A percentile compares a stretch with the other conserved stretches of the same genome.
Evolutionary conservation across 2,113 vertebrate genomes (phyloP).

Genomic region (Nesogale talazaci): DNA sequence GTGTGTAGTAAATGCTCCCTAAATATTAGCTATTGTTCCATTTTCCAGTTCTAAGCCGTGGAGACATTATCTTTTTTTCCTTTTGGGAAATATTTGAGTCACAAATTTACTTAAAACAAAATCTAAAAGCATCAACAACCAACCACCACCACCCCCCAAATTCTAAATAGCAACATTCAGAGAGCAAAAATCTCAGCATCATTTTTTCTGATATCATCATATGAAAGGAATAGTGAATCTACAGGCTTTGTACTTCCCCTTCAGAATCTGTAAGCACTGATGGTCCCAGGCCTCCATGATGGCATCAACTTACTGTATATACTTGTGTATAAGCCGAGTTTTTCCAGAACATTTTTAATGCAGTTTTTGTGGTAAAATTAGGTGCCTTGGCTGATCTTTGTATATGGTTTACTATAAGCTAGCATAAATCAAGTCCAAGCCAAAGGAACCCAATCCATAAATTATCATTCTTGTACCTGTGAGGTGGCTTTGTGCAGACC

Average conservation of each 20-base stretch:
- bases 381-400: too few species aligned
- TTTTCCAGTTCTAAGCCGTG: slow-evolving; percentile 32
- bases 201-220: not conserved
- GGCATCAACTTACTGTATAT: too few species aligned
- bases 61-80: slow-evolving; percentile 11
- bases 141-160: too few species aligned
- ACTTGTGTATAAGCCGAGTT: too few species aligned
- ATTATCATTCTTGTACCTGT: not conserved
- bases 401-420: not conserved
- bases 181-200: not conserved
- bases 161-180: not conserved
- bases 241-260: not conserved
- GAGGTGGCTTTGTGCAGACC: not conserved
- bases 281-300: not conserved
- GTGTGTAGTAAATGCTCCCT: not conserved
- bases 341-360: too few species aligned
- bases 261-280: not conserved
- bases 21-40: not conserved
- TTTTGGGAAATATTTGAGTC: not conserved
- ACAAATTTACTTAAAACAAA: not conserved
- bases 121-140: too few species aligned
- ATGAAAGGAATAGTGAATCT: not conserved
- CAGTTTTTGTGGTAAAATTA: too few species aligned
- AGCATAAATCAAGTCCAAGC: not conserved
- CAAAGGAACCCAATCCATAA: not conserved